Evolutionary conservation across 1,140 invertebrate genomes (phyloP).

Genomic region (Mactra quadrangularis): DNA sequence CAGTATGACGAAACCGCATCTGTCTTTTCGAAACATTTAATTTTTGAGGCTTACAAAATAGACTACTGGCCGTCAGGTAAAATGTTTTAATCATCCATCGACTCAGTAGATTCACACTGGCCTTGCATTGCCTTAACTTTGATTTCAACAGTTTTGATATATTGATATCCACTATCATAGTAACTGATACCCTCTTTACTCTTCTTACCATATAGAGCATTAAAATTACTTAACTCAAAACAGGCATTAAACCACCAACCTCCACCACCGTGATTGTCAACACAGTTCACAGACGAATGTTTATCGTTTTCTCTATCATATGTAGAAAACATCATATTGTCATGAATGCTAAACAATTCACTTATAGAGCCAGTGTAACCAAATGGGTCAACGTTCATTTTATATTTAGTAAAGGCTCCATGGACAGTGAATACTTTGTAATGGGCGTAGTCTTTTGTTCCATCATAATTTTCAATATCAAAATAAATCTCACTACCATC

Average conservation of each 20-base stretch:
- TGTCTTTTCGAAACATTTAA: no score
- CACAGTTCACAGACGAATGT: neutral
- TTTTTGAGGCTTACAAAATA: no score
- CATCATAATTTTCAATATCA: constrained; percentile 25
- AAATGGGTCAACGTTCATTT: constrained; percentile 40
- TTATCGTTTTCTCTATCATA: constrained; percentile 39
- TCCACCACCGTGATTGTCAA: constrained; percentile 2
- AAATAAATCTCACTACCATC: constrained; percentile 46
- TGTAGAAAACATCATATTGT: constrained; percentile 46
- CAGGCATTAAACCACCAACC: constrained; percentile 48
- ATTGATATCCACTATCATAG: neutral
- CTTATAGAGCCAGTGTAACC: constrained; percentile 6
- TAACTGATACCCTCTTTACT: neutral
- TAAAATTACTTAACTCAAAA: constrained; percentile 16
- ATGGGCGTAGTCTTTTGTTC: constrained; percentile 1
- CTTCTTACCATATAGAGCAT: constrained; percentile 30
- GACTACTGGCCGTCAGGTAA: no score
- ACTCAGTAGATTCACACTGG: neutral
- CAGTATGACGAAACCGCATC: no score
- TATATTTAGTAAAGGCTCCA: constrained; percentile 14
- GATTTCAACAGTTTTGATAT: constrained; percentile 13
- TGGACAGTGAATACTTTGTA: constrained; percentile 43
- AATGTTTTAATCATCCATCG: no score
- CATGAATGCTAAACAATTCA: constrained; percentile 20
- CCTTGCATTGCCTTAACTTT: constrained; percentile 1